Base-by-base conservation (phyloP, 2,888 invertebrate genomes). In the Entomobrya multifasciata region DNA sequence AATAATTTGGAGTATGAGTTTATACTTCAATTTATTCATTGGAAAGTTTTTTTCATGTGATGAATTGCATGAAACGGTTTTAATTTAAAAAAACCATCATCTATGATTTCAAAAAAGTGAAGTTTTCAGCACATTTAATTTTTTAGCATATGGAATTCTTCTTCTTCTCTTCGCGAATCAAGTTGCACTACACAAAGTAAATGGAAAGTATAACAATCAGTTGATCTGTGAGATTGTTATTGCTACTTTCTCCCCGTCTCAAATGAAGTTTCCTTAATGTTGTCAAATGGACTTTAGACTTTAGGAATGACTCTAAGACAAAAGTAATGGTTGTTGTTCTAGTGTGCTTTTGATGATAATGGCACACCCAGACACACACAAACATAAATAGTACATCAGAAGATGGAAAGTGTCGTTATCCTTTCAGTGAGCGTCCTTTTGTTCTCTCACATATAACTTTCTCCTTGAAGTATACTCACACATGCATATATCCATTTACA, bases 351-450 rank as follows among this genome's bases (percentile, higher is more conserved):
- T 30, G 15, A 30, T 60, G 30, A 60, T 60, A 15, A 25, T 57
- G 25, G 57, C 57, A 25, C 60, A 60, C 25, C 8, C 30, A 22
- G 60, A 36, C 36, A 36, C 36, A 60, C n/a, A n/a, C n/a, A n/a
- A n/a, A n/a, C n/a, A n/a, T n/a, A 60, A 60, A 13, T 60, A 57
- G 60, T 10, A 49, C 8, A 49, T 10, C 8, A n/a, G 49, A 60
- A 60, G 60, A 60, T 60, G 60, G 60, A 60, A 60, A 60, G 60
- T 30, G 60, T 60, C 22, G 13, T 60, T 60, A 30, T 60, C 60
- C 15, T 27, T 60, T 60, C 60, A 25, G 22, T 57, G 15, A 15
- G 49, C n/a, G 5, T 27, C 30, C 60, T 30, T n/a, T 60, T 60
- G 22, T 60, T 2, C 30, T 60, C 30, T 15, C 27, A 11, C n/a